Evolutionary conservation across 2,113 vertebrate genomes (phyloP).

Genomic region (Alosa alosa): DNA sequence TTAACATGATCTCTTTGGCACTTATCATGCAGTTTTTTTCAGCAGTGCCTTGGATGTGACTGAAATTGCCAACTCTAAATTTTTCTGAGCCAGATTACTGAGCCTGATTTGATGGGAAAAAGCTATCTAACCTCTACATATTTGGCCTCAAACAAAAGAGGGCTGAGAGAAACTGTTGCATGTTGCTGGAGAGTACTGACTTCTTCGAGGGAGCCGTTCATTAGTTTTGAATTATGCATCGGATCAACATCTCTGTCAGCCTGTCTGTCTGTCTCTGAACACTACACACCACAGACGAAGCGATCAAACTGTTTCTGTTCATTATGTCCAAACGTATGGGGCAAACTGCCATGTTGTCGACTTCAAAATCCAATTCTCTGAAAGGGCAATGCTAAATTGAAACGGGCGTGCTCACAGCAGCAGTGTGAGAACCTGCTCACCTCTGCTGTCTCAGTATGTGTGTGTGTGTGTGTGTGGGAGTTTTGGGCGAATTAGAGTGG

Average conservation of each 20-base stretch:
- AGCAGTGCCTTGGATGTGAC: not conserved
- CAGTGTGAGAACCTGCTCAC: not conserved
- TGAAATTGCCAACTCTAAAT: not conserved
- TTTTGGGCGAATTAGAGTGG: slow-evolving; percentile 33
- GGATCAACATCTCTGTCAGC: not conserved
- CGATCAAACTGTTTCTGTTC: not conserved
- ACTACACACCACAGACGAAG: not conserved
- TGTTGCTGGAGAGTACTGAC: not conserved
- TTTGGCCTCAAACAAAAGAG: not conserved
- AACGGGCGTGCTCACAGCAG: not conserved
- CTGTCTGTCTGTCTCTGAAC: not conserved
- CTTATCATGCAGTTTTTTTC: not conserved
- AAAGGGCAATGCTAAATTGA: not conserved
- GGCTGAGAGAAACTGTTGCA: not conserved
- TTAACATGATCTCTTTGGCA: not conserved
- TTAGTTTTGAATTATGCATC: not conserved
- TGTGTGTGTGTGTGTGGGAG: slow-evolving; percentile 20
- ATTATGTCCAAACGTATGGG: not conserved
- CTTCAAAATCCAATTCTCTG: not conserved
- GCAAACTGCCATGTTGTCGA: not conserved
- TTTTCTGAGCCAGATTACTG: not conserved
- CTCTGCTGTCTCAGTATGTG: not conserved
- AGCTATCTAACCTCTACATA: not conserved
- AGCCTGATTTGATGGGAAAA: not conserved
- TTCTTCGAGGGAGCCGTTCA: not conserved